phyloP scores from a whole-genome alignment of 1,140 invertebrate genomes.

The Adelges cooleyi region DNA sequence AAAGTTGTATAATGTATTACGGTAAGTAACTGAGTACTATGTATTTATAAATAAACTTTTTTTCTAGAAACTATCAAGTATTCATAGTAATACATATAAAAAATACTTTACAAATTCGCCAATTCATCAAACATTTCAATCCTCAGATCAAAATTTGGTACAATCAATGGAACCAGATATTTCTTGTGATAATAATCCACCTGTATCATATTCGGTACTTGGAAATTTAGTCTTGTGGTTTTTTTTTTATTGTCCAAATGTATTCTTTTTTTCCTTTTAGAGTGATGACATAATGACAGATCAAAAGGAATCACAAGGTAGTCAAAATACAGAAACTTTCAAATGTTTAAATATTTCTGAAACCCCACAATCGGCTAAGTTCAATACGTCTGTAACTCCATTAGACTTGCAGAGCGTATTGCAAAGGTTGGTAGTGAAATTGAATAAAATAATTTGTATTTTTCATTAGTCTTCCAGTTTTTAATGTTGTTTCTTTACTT shows the following conservation, averaged over 20 bases:
- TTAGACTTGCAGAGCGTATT: conserved; percentile 6
- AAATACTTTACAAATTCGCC: conserved; percentile 1
- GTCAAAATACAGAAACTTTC: background rate
- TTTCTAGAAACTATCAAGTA: conserved; percentile 20
- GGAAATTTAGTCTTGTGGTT: background rate
- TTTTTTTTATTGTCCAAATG: background rate
- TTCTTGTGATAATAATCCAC: background rate
- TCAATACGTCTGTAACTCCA: background rate
- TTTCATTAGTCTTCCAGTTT: background rate
- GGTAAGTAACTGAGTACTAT: no score
- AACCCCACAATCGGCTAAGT: background rate
- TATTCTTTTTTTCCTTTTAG: background rate
- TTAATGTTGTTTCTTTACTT: no score
- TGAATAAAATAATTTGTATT: background rate
- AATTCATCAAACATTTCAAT: conserved; percentile 1
- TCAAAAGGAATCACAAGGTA: background rate
- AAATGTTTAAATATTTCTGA: background rate
- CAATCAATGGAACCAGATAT: background rate
- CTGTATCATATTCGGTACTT: background rate
- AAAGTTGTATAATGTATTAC: no score
- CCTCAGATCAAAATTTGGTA: background rate
- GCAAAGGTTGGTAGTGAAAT: background rate
- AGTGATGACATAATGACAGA: background rate
- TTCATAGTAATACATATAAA: conserved; percentile 11
- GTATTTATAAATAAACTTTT: background rate